A percentile compares a stretch with the other conserved stretches of the same genome.
Evolutionary conservation across 2,888 invertebrate species (phyloP).

Genomic region (Melikaiella ostensackeni): DNA sequence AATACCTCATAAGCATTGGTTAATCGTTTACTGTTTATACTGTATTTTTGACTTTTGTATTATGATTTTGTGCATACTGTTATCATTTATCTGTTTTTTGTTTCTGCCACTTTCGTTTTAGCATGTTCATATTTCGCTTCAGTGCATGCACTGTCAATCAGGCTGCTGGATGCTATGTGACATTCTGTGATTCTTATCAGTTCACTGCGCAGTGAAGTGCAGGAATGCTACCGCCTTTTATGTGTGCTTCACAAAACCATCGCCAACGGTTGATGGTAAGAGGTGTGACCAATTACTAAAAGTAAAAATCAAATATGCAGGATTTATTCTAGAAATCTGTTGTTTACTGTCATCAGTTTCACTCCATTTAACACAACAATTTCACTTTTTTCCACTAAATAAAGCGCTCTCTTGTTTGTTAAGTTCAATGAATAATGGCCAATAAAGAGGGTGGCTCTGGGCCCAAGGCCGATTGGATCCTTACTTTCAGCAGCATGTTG

Average conservation of each 20-base stretch:
- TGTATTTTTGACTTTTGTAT: slow-evolving; percentile 5
- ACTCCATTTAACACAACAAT: neutral
- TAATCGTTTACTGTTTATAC: neutral
- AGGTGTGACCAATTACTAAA: slow-evolving; percentile 60
- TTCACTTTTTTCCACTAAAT: neutral
- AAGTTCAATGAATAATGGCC: too few species aligned
- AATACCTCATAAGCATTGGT: neutral
- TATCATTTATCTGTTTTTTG: slow-evolving; percentile 47
- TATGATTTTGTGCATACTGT: slow-evolving; percentile 30
- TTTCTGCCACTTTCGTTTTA: slow-evolving; percentile 66
- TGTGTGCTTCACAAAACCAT: slow-evolving; percentile 66
- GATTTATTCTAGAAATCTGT: neutral
- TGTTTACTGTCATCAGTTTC: neutral
- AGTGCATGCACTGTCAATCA: slow-evolving; percentile 70
- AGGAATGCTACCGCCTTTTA: slow-evolving; percentile 63
- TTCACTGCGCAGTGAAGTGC: slow-evolving; percentile 59
- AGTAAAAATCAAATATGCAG: slow-evolving; percentile 29
- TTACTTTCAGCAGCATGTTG: too few species aligned
- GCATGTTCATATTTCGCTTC: slow-evolving; percentile 70
- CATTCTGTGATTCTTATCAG: slow-evolving; percentile 63
- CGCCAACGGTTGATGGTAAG: slow-evolving; percentile 68
- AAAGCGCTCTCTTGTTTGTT: neutral
- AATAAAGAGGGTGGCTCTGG: too few species aligned
- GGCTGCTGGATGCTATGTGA: slow-evolving; percentile 65
- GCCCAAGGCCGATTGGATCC: too few species aligned